These are phyloP conservation scores for Heterochromis multidens DNA, from an alignment of 2,113 vertebrate genomes.

Conservation along the genomic window DNA sequence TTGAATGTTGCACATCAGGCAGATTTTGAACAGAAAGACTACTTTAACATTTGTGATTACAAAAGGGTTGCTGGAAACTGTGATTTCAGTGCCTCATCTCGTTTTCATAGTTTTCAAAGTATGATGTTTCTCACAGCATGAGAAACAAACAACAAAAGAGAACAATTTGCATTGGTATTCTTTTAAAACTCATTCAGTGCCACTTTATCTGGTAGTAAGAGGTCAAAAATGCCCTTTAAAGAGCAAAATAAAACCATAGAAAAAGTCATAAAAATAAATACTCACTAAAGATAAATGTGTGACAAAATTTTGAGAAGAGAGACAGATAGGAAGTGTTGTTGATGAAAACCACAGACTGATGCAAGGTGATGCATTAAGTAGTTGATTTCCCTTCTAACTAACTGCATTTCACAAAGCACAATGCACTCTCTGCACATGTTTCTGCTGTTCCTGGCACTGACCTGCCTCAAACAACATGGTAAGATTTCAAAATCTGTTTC, in stretches of 20 bases:
- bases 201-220: not conserved
- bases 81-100: not conserved
- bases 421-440: not conserved
- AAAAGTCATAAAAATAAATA: not conserved
- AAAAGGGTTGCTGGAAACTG: not conserved
- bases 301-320: accelerated
- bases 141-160: accelerated
- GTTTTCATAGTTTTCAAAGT: not conserved
- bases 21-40: not conserved
- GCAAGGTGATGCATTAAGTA: not conserved
- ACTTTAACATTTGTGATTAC: not conserved
- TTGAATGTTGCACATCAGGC: not conserved
- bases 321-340: accelerated
- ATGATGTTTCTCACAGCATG: not conserved
- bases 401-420: not conserved
- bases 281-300: not conserved
- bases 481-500: accelerated
- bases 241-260: not conserved
- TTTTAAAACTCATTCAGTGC: not conserved
- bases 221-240: not conserved
- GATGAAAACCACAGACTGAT: not conserved
- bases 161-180: not conserved
- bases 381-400: accelerated
- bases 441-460: accelerated
- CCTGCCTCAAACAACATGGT: not conserved